Conservation (phyloP, 2,797 vertebrate species). For the Takifugu ocellatus region DNA sequence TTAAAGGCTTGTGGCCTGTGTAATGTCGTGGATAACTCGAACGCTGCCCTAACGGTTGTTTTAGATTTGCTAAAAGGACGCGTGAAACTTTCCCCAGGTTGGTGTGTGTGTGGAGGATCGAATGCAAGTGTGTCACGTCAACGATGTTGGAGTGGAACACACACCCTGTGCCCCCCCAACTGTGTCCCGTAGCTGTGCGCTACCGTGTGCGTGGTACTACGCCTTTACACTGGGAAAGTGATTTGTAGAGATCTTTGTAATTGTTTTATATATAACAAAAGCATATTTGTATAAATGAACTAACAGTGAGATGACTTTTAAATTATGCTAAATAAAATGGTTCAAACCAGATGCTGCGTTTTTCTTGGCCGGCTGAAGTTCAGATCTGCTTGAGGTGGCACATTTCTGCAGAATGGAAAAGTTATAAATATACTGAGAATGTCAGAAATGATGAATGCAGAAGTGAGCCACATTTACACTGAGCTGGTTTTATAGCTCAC, state of each 20-base stretch:
- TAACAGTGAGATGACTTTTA: slow-evolving; percentile 83
- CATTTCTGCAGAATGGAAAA: neutral
- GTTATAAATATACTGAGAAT: neutral
- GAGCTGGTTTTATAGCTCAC: too few species aligned
- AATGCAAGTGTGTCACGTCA: slow-evolving; percentile 61
- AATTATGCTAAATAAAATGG: slow-evolving; percentile 84
- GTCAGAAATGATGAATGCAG: neutral
- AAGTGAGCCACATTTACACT: slow-evolving; percentile 12
- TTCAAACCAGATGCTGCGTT: slow-evolving; percentile 40
- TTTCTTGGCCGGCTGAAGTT: neutral
- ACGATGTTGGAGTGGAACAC: slow-evolving; percentile 65
- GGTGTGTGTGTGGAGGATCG: slow-evolving; percentile 46
- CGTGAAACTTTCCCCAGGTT: slow-evolving; percentile 45
- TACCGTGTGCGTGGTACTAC: slow-evolving; percentile 79
- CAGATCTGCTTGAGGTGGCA: too few species aligned
- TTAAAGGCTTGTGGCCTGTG: slow-evolving; percentile 44
- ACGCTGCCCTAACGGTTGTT: slow-evolving; percentile 31
- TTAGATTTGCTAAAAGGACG: slow-evolving; percentile 48
- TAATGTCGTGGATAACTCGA: slow-evolving; percentile 51
- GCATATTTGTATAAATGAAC: slow-evolving; percentile 84
- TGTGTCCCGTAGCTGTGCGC: slow-evolving; percentile 69
- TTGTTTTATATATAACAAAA: slow-evolving; percentile 82
- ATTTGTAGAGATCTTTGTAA: slow-evolving; percentile 81
- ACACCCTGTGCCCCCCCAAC: slow-evolving; percentile 64
- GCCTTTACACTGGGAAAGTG: slow-evolving; percentile 90